phyloP scores from a whole-genome alignment of 2,113 vertebrate species.

The Dromiciops gliroides region DNA sequence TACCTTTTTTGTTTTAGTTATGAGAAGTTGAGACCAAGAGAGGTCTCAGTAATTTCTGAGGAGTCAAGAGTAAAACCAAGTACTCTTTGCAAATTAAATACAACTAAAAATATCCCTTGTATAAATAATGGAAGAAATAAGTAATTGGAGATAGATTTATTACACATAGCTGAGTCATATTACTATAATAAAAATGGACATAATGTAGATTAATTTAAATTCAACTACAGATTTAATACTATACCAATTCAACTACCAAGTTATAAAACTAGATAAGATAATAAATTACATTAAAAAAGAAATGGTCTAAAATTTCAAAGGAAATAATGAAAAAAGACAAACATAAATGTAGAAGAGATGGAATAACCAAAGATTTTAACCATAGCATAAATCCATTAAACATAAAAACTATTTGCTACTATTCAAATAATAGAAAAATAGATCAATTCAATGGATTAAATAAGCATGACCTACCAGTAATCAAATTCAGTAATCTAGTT shows the following conservation, averaged over 20 bases:
- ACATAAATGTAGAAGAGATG: neutral
- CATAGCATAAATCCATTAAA: neutral
- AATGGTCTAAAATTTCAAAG: neutral
- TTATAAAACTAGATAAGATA: neutral
- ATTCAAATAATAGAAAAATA: neutral
- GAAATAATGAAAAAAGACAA: neutral
- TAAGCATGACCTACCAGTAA: neutral
- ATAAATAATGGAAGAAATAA: constrained; percentile 1
- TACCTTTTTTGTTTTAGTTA: neutral
- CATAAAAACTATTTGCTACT: neutral
- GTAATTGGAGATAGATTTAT: neutral
- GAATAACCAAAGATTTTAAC: neutral
- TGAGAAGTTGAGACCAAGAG: neutral
- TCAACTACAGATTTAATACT: neutral
- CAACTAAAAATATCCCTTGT: neutral
- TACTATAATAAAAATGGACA: neutral
- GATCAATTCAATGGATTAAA: neutral
- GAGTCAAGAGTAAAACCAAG: neutral
- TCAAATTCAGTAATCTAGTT: no score
- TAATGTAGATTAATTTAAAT: neutral
- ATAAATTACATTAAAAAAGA: neutral
- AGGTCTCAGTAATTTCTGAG: neutral
- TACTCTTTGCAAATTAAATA: neutral
- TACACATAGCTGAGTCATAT: neutral
- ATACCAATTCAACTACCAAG: neutral